Evolutionary conservation across 2,797 vertebrate genomes (phyloP), one percentile per base, ranked within the genome.

Genomic region (Moxostoma hubbsi): DNA sequence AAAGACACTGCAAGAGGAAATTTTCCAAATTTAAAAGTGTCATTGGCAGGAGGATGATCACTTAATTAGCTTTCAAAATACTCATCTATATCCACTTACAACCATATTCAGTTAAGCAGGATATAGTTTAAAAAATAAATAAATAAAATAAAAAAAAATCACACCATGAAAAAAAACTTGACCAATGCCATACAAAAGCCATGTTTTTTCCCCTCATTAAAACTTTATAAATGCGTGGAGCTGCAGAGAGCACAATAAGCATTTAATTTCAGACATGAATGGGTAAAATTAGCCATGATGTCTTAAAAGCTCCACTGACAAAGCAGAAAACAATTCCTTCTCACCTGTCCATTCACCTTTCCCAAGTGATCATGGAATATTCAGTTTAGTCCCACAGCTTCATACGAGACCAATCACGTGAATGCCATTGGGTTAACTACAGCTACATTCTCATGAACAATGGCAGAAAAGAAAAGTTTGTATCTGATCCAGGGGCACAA

Each of bases 201-300:
- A 8, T 49, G 58, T 74, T 46, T 9, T 78, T 18, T 50, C 73
- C 61, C 75, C 47, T 72, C 65, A 67, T 76, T 80, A 71, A 80
- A 80, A 83, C 89, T 78, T 87, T 90, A 86, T 84, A 86, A 36
- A 36, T 36, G 36, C 4, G 36, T 36, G 36, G 75, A 9, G 81
- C 66, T 89, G 79, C 91, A 92, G 91, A 93, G 92, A 36, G 91
- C 90, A 86, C 86, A 76, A 86, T 91, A 90, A 94, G 90, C 90
- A 88, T 51, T 81, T 43, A 82, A 90, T 90, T 92, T 88, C 77
- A 85, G 79, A 54, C 43, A 83, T 24, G 18, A 76, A 84, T 24
- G 18, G 18, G 18, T 2, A 24, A 3, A 90, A 91, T 91, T 82
- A 89, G 85, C 81, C 79, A 85, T 83, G 81, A 36, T 36, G 36